phyloP scores from a whole-genome alignment of 2,888 invertebrate species.

The Pollenia labialis region DNA sequence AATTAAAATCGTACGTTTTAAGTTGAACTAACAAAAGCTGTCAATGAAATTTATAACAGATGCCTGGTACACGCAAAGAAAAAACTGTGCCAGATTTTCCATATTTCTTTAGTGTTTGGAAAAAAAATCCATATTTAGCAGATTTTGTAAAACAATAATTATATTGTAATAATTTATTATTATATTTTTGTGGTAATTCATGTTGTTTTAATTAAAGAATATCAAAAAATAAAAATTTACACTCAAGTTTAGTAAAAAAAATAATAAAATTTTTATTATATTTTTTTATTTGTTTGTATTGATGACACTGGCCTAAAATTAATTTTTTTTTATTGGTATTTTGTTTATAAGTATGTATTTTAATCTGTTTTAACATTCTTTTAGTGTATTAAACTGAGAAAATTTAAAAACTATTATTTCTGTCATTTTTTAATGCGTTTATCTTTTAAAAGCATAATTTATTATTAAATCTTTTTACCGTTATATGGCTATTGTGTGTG shows the following conservation, averaged over 20 bases:
- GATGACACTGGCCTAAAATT: slow-evolving; percentile 41
- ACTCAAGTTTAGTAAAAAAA: slow-evolving; percentile 5
- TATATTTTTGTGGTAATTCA: neutral
- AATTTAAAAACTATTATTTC: neutral
- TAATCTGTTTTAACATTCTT: neutral
- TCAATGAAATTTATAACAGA: slow-evolving; percentile 32
- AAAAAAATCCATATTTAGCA: no score
- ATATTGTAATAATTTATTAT: neutral
- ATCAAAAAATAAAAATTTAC: slow-evolving; percentile 7
- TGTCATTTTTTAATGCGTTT: neutral
- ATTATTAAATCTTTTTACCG: slow-evolving; percentile 8
- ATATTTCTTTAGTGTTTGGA: no score
- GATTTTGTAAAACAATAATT: neutral
- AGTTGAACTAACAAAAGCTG: slow-evolving; percentile 2
- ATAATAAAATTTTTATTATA: neutral
- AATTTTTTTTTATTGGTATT: neutral
- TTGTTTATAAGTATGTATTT: neutral
- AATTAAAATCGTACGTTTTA: slow-evolving; percentile 46
- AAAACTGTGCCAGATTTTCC: neutral
- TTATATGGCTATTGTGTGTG: neutral
- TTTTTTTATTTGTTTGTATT: slow-evolving; percentile 1
- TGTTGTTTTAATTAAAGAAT: neutral
- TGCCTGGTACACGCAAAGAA: slow-evolving; percentile 31
- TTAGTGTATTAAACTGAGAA: neutral
- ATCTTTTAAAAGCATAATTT: slow-evolving; percentile 18